Evolutionary conservation across 2,797 vertebrate genomes (phyloP), one percentile per base, ranked within the genome.

Genomic region (Hyperoplus immaculatus): DNA sequence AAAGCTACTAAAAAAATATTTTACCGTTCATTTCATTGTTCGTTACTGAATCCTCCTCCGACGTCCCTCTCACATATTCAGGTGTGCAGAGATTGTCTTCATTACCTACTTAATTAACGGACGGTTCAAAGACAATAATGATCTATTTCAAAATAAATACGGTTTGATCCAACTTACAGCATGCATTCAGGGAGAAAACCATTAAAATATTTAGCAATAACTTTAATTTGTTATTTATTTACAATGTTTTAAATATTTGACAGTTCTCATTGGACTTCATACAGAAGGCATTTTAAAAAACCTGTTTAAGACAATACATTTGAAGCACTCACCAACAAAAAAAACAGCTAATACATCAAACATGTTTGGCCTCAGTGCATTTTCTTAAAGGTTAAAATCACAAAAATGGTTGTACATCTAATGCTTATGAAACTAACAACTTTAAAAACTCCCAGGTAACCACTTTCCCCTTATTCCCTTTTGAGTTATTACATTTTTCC

Each of bases 101-200:
- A 29, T 29, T 3, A 29, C 29, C 29, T 29, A 29, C 29, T 29
- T 29, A 29, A 89, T 78, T 83, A 68, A 76, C 15, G 56, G 38
- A 41, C 69, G 47, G n/a, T 18, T 45, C 6, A 77, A 75, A 47
- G 49, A 69, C 16, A 73, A 58, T 38, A 73, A 56, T 50, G 6
- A 41, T 85, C 13, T 49, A 3, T 68, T 51, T 61, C 1, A 64
- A 56, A 78, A 85, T 82, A 89, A 86, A 85, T 80, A 87, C 54
- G 82, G 4, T 3, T 47, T 15, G 6, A 3, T 0, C 6, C 57
- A 61, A 72, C 8, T 13, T 38, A 66, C 7, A 80, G 45, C 51
- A 79, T 58, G 16, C 29, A 83, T 72, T 58, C 5, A 60, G 45
- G 12, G 39, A 29, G 29, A 21, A 57, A 73, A 67, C 10, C 1